These are phyloP conservation scores for Phymastichus coffea DNA, from an alignment of 1,140 invertebrate species.

Conservation along the genomic window DNA sequence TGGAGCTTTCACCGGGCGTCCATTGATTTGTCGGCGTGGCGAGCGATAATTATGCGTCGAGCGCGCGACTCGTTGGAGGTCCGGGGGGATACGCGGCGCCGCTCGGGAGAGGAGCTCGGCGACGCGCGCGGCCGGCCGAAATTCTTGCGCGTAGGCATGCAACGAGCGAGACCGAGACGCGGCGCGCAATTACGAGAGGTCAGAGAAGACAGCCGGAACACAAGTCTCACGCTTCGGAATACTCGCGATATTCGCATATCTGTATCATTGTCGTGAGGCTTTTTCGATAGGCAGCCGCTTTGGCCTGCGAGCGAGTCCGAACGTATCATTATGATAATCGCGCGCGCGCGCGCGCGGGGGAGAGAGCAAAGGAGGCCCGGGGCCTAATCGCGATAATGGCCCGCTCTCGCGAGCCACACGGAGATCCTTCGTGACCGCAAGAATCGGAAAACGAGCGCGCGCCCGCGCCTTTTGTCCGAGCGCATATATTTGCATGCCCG, in stretches of 20 bases:
- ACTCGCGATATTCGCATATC: conserved; percentile 35
- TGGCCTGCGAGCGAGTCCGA: conserved; percentile 8
- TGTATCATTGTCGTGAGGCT: conserved; percentile 51
- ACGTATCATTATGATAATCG: conserved; percentile 55
- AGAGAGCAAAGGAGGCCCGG: conserved; percentile 29
- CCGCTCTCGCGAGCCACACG: too few relatives aligned
- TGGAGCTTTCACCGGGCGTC: too few relatives aligned
- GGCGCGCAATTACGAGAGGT: not conserved
- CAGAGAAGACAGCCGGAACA: too few relatives aligned
- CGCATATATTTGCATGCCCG: not conserved
- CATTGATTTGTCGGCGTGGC: too few relatives aligned
- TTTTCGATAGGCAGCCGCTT: conserved; percentile 43
- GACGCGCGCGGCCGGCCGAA: too few relatives aligned
- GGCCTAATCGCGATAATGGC: conserved; percentile 53
- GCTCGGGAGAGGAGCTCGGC: too few relatives aligned
- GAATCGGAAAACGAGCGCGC: conserved; percentile 35
- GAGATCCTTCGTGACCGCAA: conserved; percentile 51
- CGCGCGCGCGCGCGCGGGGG: conserved; percentile 27
- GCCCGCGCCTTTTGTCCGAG: not conserved
- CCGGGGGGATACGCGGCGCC: too few relatives aligned
- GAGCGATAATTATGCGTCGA: too few relatives aligned
- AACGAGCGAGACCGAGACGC: not conserved
- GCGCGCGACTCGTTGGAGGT: too few relatives aligned
- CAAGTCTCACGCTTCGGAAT: not conserved
- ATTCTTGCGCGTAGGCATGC: conserved; percentile 3